Evolutionary conservation across 2,888 invertebrate species (phyloP), one percentile per base, ranked within the genome.

Genomic region (Orthosia gracilis): DNA sequence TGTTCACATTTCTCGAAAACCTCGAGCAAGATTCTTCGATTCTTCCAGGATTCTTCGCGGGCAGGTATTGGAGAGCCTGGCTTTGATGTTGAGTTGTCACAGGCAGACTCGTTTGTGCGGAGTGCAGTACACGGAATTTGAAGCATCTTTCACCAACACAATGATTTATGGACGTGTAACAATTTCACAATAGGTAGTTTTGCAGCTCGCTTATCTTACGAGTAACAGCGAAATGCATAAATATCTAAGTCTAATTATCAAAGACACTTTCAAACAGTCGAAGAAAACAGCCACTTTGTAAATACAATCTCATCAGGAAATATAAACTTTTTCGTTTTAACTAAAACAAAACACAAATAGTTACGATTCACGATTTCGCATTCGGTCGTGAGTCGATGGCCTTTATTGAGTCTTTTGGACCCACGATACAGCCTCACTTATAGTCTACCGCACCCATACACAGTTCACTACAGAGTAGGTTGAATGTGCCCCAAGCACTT

Each of bases 321-420:
- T 57, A n/a, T 5, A 23, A 76, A 55, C n/a, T 3, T 3, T 31
- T 50, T 64, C n/a, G 52, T 9, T 57, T 49, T 17, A 26, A 47
- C 26, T 52, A 52, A 58, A 58, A 58, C 13, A 31, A 58, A 58
- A 52, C 17, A 31, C 31, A 59, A 59, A 40, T 52, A 52, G 3
- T 3, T 54, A 69, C 65, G 52, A 40, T 65, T 40, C 78, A 78
- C 59, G 78, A 59, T 61, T 69, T 54, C 40, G 15, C 40, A 54
- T 40, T 75, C 47, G 17, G 52, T 75, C 52, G 78, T 59, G 78
- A 69, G 78, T 17, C n/a, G 50, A 23, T 47, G 2, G 47, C 47
- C 4, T 69, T 78, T 50, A 47, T 68, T 50, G n/a, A 4, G 40
- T 40, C 5, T 73, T 23, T 26, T 11, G 21, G 54, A 21, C 26